These are phyloP conservation scores for Pocillopora meandrina DNA, from an alignment of 92 coral and sea anemone species.

Conservation along the genomic window DNA sequence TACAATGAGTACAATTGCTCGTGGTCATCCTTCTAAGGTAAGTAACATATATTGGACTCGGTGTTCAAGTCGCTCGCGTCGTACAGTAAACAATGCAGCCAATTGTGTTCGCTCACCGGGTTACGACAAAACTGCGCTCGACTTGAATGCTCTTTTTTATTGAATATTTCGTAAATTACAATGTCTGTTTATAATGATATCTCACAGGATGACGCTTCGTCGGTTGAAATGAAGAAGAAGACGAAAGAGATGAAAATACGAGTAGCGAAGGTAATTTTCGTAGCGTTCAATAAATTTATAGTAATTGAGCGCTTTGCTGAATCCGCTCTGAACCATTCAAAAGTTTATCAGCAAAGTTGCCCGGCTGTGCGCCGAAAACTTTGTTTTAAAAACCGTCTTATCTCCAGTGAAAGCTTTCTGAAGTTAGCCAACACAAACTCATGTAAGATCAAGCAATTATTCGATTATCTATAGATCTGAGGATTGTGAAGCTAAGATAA, in stretches of 20 bases:
- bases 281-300: neutral
- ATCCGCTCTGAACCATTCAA: neutral
- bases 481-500: neutral
- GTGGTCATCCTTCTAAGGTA: constrained; percentile 27
- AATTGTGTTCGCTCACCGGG: neutral
- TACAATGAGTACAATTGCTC: constrained; percentile 32
- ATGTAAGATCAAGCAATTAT: neutral
- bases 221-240: constrained; percentile 58
- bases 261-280: constrained; percentile 42
- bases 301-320: neutral
- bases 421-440: neutral
- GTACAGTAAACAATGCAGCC: neutral
- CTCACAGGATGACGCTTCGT: constrained; percentile 43
- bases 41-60: neutral
- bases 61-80: neutral
- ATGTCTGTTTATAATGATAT: neutral
- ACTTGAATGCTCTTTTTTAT: neutral
- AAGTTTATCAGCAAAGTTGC: neutral
- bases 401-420: neutral
- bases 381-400: neutral
- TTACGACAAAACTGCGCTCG: neutral
- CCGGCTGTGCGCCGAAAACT: neutral
- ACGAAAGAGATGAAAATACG: constrained; percentile 56
- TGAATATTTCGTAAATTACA: neutral
- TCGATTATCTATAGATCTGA: neutral